These are phyloP conservation scores for Megalurothrips usitatus DNA, from an alignment of 2,888 invertebrate species.

Conservation along the genomic window DNA sequence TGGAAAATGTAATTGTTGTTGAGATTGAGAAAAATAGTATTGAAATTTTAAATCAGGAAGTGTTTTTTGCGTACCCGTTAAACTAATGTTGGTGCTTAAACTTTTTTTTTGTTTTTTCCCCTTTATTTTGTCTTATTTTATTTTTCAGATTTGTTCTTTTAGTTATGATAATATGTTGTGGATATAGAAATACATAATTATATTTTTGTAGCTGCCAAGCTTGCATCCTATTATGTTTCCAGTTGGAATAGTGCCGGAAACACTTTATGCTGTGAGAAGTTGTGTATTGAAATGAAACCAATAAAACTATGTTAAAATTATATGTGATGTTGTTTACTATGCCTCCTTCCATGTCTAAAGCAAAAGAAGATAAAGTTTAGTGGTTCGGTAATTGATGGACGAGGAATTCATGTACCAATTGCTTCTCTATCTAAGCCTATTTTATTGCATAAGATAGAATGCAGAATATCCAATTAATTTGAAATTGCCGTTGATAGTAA, in stretches of 20 bases:
- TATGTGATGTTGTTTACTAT: no score
- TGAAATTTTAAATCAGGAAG: conserved; percentile 13
- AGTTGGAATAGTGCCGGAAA: not conserved
- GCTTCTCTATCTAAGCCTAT: no score
- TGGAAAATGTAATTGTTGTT: conserved; percentile 16
- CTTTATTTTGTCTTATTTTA: not conserved
- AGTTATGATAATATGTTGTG: conserved; percentile 2
- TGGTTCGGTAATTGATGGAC: no score
- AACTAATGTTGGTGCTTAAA: conserved; percentile 10
- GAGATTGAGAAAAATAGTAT: conserved; percentile 8
- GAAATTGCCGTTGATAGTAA: no score
- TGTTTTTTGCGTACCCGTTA: not conserved
- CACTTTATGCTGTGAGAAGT: conserved; percentile 4
- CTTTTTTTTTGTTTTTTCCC: not conserved
- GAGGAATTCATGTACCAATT: no score
- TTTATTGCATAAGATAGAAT: no score
- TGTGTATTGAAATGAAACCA: not conserved
- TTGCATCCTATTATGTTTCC: conserved; percentile 4
- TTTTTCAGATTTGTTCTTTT: conserved; percentile 5
- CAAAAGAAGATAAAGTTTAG: no score
- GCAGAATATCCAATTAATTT: no score
- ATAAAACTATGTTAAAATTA: not conserved
- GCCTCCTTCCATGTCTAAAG: no score
- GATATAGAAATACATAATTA: conserved; percentile 20
- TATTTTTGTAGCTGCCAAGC: conserved; percentile 24